Evolutionary conservation across 2,888 invertebrate genomes (phyloP).

Genomic region (Cerastis leucographa): DNA sequence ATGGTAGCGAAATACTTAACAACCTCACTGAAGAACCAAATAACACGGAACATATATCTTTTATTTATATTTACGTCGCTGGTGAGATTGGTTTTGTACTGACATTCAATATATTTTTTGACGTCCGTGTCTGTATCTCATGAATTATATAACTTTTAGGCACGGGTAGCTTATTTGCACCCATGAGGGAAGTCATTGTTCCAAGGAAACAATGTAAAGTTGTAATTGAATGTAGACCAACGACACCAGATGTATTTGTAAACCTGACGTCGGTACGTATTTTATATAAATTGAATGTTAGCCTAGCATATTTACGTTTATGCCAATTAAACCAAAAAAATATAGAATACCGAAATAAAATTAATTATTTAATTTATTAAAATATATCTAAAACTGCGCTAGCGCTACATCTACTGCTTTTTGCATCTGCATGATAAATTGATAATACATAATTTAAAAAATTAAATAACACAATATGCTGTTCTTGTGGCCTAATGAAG

Average conservation of each 20-base stretch:
- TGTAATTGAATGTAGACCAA: conserved; percentile 87
- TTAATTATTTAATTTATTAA: conserved; percentile 16
- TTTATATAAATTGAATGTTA: conserved; percentile 61
- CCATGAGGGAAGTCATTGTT: conserved; percentile 82
- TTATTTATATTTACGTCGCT: conserved; percentile 85
- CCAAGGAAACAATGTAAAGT: conserved; percentile 76
- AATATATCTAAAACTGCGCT: conserved; percentile 31
- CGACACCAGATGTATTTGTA: conserved; percentile 85
- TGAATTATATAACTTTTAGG: conserved; percentile 82
- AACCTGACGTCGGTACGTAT: conserved; percentile 85
- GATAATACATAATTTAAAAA: conserved; percentile 59
- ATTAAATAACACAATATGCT: conserved; percentile 56
- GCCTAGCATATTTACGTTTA: conserved; percentile 40
- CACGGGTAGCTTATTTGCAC: conserved; percentile 83
- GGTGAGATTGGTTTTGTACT: conserved; percentile 78
- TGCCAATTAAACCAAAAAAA: conserved; percentile 33
- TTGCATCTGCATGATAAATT: conserved; percentile 78
- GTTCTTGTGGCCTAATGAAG: conserved; percentile 62
- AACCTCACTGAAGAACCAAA: conserved; percentile 80
- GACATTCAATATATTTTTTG: conserved; percentile 41
- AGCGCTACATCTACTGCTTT: conserved; percentile 69
- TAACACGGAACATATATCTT: conserved; percentile 81
- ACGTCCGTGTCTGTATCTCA: conserved; percentile 52
- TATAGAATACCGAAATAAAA: conserved; percentile 30
- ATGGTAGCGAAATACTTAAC: conserved; percentile 75